Base-by-base conservation (phyloP, 1,140 invertebrate genomes). In the Dermatophagoides farinae region DNA sequence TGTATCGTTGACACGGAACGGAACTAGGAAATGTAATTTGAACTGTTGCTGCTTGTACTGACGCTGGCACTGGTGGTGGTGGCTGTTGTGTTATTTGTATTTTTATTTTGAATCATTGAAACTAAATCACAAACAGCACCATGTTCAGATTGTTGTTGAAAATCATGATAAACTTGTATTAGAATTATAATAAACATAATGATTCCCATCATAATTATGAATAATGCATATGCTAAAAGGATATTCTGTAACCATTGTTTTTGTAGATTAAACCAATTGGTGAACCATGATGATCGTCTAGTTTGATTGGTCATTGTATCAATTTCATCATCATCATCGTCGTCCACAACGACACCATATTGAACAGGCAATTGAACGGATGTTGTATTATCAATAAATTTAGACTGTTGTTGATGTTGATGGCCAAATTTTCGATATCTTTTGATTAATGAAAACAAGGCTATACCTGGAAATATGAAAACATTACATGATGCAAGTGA, bases 391-490 rank as follows among this genome's bases (percentile, higher is more conserved):
- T 31, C 31, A 31, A 31, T 31, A 8, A 31, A 31, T 31, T 31
- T 31, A 4, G 31, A 31, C 8, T 8, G 31, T 31, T 31, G 31
- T 31, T 52, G 50, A 52, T 52, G 50, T 4, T 39, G 2, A 38
- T 52, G 11, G 4, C 53, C 16, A 16, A 53, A 22, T 39, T 31
- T 1, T 31, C n/a, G 10, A 20, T 43, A 43, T 16, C 57, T 37
- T 20, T 37, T 46, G 16, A 57, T 49, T 6, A 65, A 47, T 0
- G 57, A 18, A 31, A 65, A 37, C 1, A 65, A 23, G n/a, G 63
- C 64, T 23, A 65, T 11, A 14, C 62, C 53, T n/a, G 64, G 64
- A 57, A 65, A 65, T 11, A 65, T 57, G 25, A 65, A 65, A 22
- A 64, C 61, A 63, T 65, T 65, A 20, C 47, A 51, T 11, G 54